These are phyloP conservation scores for Macrobrachium nipponense DNA, from an alignment of 1,140 invertebrate species.

Conservation along the genomic window DNA sequence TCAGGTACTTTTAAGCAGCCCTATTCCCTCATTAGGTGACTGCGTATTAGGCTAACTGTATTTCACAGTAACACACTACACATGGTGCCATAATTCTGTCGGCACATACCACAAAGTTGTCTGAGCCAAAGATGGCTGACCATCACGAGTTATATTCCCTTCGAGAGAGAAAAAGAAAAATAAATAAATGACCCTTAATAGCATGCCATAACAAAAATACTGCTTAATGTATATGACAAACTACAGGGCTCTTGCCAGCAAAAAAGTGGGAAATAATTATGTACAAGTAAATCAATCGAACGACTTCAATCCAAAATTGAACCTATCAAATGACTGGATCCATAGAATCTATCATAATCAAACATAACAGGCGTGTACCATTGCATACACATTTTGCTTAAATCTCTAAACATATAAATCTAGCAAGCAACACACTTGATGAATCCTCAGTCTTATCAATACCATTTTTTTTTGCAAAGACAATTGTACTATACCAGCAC, in stretches of 20 bases:
- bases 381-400: constrained; percentile 44
- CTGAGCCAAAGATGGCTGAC: constrained; percentile 23
- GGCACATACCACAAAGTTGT: constrained; percentile 6
- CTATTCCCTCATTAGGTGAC: constrained; percentile 28
- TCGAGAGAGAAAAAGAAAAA: constrained; percentile 8
- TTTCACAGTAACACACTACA: constrained; percentile 44
- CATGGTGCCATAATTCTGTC: constrained; percentile 32
- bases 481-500: constrained; percentile 60
- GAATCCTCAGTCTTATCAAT: constrained; percentile 56
- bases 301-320: constrained; percentile 37
- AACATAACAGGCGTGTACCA: constrained; percentile 52
- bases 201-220: not conserved
- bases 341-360: constrained; percentile 56
- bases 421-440: constrained; percentile 53
- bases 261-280: constrained; percentile 47
- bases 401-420: constrained; percentile 61
- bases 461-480: constrained; percentile 54
- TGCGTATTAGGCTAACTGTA: constrained; percentile 45
- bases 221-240: constrained; percentile 27
- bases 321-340: constrained; percentile 33
- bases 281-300: constrained; percentile 56
- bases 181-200: constrained; percentile 5
- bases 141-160: constrained; percentile 15
- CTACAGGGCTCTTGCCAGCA: constrained; percentile 23
- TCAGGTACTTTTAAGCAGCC: constrained; percentile 57